Conservation (phyloP, 2,888 invertebrate genomes). For the Dasypogon diadema region DNA sequence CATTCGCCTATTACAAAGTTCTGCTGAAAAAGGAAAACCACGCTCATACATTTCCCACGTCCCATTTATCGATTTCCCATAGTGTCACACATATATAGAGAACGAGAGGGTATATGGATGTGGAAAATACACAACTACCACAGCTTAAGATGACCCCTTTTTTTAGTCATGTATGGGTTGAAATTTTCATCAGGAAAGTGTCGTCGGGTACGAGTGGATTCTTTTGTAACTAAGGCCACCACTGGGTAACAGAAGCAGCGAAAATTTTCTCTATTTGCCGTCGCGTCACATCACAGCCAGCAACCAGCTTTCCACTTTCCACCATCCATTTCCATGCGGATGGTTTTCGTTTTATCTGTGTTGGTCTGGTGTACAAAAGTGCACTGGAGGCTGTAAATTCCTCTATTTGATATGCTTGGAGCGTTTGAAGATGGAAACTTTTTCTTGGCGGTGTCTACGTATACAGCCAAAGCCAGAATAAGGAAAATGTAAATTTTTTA, state of each 20-base stretch:
- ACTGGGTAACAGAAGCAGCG: background rate
- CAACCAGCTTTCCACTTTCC: conserved; percentile 44
- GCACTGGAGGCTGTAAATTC: conserved; percentile 33
- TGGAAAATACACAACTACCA: conserved; percentile 22
- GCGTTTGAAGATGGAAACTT: conserved; percentile 39
- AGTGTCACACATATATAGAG: conserved; percentile 48
- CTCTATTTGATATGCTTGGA: conserved; percentile 35
- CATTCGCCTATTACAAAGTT: conserved; percentile 9
- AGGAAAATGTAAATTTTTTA: conserved; percentile 44
- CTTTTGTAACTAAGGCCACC: conserved; percentile 35
- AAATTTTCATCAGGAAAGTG: conserved; percentile 47
- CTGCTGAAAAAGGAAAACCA: conserved; percentile 42
- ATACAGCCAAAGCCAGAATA: conserved; percentile 3
- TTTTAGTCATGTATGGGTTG: conserved; percentile 7
- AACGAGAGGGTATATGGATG: background rate
- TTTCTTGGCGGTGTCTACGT: conserved; percentile 24
- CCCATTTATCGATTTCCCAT: conserved; percentile 56
- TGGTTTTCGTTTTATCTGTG: background rate
- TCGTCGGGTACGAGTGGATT: conserved; percentile 23
- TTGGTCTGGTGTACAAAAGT: background rate
- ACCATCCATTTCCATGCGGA: conserved; percentile 4
- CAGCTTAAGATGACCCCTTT: conserved; percentile 37
- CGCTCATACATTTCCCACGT: conserved; percentile 52
- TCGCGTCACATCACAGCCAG: conserved; percentile 7
- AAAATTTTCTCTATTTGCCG: conserved; percentile 42